Base-by-base conservation (phyloP, 2,888 invertebrate species). In the Coelinius sp. region DNA sequence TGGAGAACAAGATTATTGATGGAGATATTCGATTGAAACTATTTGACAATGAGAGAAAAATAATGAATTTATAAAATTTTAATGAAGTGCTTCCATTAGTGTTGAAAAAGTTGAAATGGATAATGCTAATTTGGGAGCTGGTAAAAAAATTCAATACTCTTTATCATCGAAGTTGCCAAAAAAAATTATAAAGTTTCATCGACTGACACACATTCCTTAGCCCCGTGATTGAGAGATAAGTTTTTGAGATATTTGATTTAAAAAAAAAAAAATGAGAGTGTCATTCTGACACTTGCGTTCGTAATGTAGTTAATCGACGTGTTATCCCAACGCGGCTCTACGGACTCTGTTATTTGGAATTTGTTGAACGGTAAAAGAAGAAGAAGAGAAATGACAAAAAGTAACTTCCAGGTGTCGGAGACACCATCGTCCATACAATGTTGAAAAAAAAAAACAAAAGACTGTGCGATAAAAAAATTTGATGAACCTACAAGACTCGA, bases 371-470 rank as follows among this genome's bases (percentile, higher is more conserved):
- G 73, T 62, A 62, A 76, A 71, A 68, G 64, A 70, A 63, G 71
- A 73, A 72, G 73, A 72, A 73, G 53, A 68, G 71, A 68, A 73
- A 74, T 74, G 65, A 64, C 44, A 76, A 77, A 69, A 65, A 73
- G 72, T 80, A 81, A 83, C 84, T 84, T 86, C 82, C 85, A 82
- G 84, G 84, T 80, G 86, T 86, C 83, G 53, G 76, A 83, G 82
- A 85, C 84, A 82, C 83, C 83, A 83, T 85, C 85, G 87, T 86
- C 86, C 87, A 86, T 81, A 81, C 83, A 83, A 84, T 84, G 83
- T 85, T 84, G 83, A 41, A 63, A 63, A 63, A 62, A 63, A 63
- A 41, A 12, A 79, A 76, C 81, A 86, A 85, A n/a, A n/a, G 87
- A 87, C 87, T 87, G 87, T 84, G 82, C 78, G 81, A 81, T 81